Evolutionary conservation across 30 jellyfish, hydroid and myxozoan genomes (phyloP), one percentile per base, ranked within the genome.

Genomic region (Aurelia aurita complex sp. Pacific): DNA sequence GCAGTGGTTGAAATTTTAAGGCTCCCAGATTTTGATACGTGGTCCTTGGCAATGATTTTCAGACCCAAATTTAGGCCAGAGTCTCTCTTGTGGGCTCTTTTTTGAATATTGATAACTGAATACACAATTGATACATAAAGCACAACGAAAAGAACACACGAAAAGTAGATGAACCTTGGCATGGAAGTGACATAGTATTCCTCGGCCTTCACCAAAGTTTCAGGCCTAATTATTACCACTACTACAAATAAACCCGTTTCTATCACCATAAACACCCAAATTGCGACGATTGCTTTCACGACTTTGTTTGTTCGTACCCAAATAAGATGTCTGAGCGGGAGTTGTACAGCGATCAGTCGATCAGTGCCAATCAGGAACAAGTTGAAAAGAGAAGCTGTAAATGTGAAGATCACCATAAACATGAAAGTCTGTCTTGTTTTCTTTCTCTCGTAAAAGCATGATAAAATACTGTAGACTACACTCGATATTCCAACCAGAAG

Each of bases 361-460:
- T 84, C 93, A 7, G 73, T 40, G 43, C 93, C 93, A 64, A 84
- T 84, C 50, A 84, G 42, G 36, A 84, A 5, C 14, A 84, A 72
- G 71, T 71, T 73, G 9, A 73, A 23, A 8, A 73, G 76, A 74
- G 93, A 84, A 79, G 83, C 93, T n/a, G 68, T 14, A 52, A 84
- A 70, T 18, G 93, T 19, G 61, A 59, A 84, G 34, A 76, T 5
- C 77, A 77, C 93, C 87, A 84, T 84, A 68, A 84, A 84, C 6
- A 70, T n/a, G 87, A 84, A 84, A 17, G 73, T 64, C 73, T 71
- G 85, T 13, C 91, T 67, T 46, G 74, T 67, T 9, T 11, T 17
- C 29, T 3, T 1, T 16, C 17, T n/a, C 15, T 33, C n/a, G 10
- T 43, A 54, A 38, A 33, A 42, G 17, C 68, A 61, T 14, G 29